Conservation (phyloP, 2,113 vertebrate species). For the Mormyrus lacerda region DNA sequence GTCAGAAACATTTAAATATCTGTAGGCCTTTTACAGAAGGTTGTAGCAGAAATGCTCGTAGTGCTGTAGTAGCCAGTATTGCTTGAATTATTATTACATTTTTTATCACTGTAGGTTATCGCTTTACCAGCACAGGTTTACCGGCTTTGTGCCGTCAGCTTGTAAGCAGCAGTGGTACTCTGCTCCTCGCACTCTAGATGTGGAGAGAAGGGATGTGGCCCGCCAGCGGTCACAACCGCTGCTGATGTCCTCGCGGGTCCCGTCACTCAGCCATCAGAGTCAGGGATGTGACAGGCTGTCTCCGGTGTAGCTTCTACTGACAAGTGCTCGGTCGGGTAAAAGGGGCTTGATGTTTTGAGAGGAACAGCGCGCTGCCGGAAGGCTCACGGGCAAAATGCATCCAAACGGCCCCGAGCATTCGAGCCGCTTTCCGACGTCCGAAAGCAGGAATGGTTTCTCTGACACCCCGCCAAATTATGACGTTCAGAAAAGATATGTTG, state of each 20-base stretch:
- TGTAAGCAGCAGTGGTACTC: not conserved
- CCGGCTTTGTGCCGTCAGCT: not conserved
- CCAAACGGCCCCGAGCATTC: not conserved
- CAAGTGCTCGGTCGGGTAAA: not conserved
- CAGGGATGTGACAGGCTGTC: not conserved
- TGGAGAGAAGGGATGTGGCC: not conserved
- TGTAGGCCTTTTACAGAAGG: not conserved
- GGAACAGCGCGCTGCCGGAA: not conserved
- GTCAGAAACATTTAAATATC: not conserved
- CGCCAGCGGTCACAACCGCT: not conserved
- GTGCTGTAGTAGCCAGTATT: not conserved
- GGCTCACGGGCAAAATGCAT: not conserved
- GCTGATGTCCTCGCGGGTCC: not conserved
- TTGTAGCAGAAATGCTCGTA: not conserved
- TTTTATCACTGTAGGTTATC: not conserved
- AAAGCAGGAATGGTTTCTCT: not conserved
- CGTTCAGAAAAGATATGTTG: not conserved
- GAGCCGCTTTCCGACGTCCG: not conserved
- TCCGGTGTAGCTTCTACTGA: not conserved
- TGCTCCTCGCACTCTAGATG: not conserved
- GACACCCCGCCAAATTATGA: not conserved
- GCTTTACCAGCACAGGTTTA: not conserved
- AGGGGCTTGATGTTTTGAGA: not conserved
- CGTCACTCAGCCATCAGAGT: not conserved
- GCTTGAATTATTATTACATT: not conserved